These are phyloP conservation scores for Sapayoa aenigma DNA, from an alignment of 2,113 vertebrate species.

Conservation along the genomic window DNA sequence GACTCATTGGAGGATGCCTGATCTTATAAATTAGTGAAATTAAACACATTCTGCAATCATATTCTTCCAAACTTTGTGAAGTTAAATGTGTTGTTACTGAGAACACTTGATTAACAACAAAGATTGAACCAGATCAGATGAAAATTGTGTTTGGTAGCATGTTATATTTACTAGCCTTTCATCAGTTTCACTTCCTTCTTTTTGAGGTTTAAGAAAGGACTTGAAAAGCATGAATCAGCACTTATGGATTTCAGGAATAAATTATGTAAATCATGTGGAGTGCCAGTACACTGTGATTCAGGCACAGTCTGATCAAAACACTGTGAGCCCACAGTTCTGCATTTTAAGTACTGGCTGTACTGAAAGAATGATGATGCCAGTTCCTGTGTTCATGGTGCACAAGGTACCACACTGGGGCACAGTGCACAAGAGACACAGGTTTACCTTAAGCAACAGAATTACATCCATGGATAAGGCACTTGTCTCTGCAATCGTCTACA, in stretches of 20 bases:
- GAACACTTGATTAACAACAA: background rate
- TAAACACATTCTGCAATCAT: background rate
- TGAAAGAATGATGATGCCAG: background rate
- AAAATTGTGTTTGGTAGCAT: background rate
- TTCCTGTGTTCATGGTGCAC: fast-evolving
- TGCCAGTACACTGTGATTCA: background rate
- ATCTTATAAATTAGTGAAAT: background rate
- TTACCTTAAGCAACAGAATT: background rate
- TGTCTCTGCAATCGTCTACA: background rate
- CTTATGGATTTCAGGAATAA: background rate
- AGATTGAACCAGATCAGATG: background rate
- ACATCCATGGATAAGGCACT: background rate
- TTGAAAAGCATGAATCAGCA: background rate
- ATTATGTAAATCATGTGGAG: background rate
- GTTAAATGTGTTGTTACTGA: background rate
- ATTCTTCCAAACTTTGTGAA: background rate
- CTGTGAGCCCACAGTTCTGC: background rate
- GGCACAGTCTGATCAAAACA: background rate
- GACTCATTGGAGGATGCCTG: background rate
- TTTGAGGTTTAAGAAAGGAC: background rate
- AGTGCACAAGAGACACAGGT: background rate
- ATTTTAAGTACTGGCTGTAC: background rate
- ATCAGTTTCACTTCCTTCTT: background rate
- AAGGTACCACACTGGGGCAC: background rate
- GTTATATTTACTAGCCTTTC: background rate